Base-by-base conservation (phyloP, 2,113 vertebrate species). In the Oncorhynchus tshawytscha region DNA sequence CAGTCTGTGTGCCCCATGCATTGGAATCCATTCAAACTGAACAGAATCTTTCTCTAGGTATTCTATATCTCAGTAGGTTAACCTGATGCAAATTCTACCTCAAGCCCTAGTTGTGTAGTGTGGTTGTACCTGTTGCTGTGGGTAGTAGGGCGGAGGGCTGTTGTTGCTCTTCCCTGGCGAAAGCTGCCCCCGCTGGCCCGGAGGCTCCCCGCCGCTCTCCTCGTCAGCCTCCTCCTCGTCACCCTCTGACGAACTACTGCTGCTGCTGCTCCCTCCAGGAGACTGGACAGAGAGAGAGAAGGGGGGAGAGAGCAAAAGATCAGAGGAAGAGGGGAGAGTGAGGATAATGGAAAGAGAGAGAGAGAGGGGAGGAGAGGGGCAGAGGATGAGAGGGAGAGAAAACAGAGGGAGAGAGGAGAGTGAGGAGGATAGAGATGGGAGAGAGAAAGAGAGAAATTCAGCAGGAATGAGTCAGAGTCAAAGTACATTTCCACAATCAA, bases 241-340 rank as follows among this genome's bases (percentile, higher is more conserved):
- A 6, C 94, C 96, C 81, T 98, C 98, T 0, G 97, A 98, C 54
- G 97, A 99, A 67, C 96, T 99, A 80, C 96, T 95, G 79, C 96
- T 97, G 82, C 94, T 96, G 79, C 95, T 98, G 91, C 95, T 96
- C 22, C 91, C 92, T 88, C 92, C 94, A 71, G 95, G 94, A 82
- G 96, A 97, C 96, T 95, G 85, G 79, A 70, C 31, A 45, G n/a
- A 64, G 9, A 4, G n/a, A 70, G 9, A 45, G 18, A 25, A 6
- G 31, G 31, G 5, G 31, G 31, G 5, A 12, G 16, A 7, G 4
- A 18, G 20, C 9, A 71, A 71, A 15, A 71, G 64, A 16, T 24
- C n/a, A 67, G 29, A n/a, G 29, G 16, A 24, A 62, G 94, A 34
- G 34, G 34, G 34, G 34, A 34, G 34, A 34, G 34, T 8, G 34